phyloP scores from a whole-genome alignment of 1,140 invertebrate genomes.

The Venustaconcha ellipsiformis region DNA sequence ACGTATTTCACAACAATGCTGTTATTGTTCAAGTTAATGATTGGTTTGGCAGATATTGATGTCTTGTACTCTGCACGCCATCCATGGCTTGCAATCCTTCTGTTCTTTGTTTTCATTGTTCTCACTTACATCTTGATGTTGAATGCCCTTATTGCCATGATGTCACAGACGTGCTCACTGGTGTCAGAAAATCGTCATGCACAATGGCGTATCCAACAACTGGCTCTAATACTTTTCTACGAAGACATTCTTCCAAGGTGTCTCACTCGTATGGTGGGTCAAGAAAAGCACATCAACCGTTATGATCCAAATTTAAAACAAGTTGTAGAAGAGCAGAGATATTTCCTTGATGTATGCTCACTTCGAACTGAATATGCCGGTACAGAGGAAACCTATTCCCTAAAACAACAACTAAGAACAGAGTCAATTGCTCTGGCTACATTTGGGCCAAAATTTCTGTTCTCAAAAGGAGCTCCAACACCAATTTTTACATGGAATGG shows the following conservation, averaged over 20 bases:
- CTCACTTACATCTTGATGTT: slow-evolving; percentile 48
- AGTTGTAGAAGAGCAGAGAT: slow-evolving; percentile 21
- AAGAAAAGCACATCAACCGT: slow-evolving; percentile 17
- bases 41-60: no score
- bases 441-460: not conserved
- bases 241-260: slow-evolving; percentile 28
- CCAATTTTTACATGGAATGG: slow-evolving; percentile 9
- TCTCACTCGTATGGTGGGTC: slow-evolving; percentile 18
- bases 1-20: no score
- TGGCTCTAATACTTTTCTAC: slow-evolving; percentile 45
- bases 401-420: slow-evolving; percentile 15
- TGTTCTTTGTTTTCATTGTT: no score
- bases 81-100: no score
- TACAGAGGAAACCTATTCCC: slow-evolving; percentile 23
- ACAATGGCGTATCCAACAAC: slow-evolving; percentile 41
- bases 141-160: slow-evolving; percentile 54
- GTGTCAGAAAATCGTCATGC: slow-evolving; percentile 38
- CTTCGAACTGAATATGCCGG: slow-evolving; percentile 28
- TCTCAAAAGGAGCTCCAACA: slow-evolving; percentile 6
- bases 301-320: slow-evolving; percentile 18
- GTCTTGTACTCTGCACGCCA: no score
- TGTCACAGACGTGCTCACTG: slow-evolving; percentile 49
- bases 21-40: no score
- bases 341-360: slow-evolving; percentile 22
- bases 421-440: not conserved